Base-by-base conservation (phyloP, 2,797 vertebrate genomes). In the Chrysocyon brachyurus region DNA sequence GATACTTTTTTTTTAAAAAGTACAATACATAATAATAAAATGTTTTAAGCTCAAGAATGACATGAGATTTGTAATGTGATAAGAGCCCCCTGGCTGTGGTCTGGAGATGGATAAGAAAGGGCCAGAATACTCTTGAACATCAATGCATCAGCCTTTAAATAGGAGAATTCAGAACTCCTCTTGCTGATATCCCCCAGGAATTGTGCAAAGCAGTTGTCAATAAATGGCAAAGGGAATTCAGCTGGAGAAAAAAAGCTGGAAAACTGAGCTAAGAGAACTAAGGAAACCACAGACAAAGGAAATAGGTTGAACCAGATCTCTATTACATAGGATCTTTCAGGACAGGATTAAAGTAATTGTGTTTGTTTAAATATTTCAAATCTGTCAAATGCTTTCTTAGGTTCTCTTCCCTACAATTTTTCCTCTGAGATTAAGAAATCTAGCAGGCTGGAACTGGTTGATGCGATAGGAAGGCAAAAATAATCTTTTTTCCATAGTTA, bases 281-380 rank as follows among this genome's bases (percentile, higher is more conserved):
- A 78, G 79, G 59, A 87, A 89, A 31, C 14, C 24, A 63, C 22
- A 88, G 36, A 56, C 61, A 91, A 75, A 57, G 79, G 56, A 77
- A 3, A 82, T 26, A 66, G 59, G 54, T 24, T 28, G 40, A 72
- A 36, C 15, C 87, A 83, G 59, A 79, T 4, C 49, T 68, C 40
- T 57, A 17, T 49, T 36, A 68, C 19, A 54, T 22, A 46, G 40
- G 56, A 12, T 12, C 86, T 92, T 87, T 75, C 10, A 63, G 90
- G 12, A 26, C 46, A 77, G 17, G 6, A 26, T 83, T 59, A 75
- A 93, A 85, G 68, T 63, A 57, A 66, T 90, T 33, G 22, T 75
- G 59, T 52, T 96, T 89, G 63, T 87, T 91, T 78, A 16, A 72
- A 49, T 90, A 92, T 66, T 97, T 90, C 79, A 89, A 19, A 79